phyloP scores from a whole-genome alignment of 2,888 invertebrate genomes.

The Apotomis capreana region DNA sequence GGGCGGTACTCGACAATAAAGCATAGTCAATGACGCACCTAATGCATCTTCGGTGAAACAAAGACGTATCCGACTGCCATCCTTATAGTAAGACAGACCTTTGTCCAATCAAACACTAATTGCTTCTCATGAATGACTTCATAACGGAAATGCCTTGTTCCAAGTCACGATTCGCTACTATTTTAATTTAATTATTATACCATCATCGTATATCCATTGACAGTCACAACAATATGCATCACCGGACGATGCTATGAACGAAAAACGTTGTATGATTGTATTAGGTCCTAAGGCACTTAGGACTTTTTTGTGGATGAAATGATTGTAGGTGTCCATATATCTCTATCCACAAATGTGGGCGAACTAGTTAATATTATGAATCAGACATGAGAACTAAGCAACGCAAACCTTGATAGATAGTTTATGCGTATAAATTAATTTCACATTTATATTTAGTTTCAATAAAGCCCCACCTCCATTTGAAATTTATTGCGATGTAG shows the following conservation, averaged over 20 bases:
- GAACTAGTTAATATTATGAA: slow-evolving; percentile 40
- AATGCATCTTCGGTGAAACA: slow-evolving; percentile 47
- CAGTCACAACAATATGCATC: slow-evolving; percentile 36
- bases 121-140: slow-evolving; percentile 52
- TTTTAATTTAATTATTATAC: slow-evolving; percentile 35
- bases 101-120: background rate
- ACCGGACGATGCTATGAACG: background rate
- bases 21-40: slow-evolving; percentile 42
- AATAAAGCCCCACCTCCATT: slow-evolving; percentile 32
- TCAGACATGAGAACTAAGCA: slow-evolving; percentile 34
- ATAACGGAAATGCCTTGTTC: slow-evolving; percentile 56
- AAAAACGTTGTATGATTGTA: background rate
- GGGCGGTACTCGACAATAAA: slow-evolving; percentile 51
- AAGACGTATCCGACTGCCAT: background rate
- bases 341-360: slow-evolving; percentile 32
- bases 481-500: slow-evolving; percentile 28
- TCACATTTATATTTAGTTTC: slow-evolving; percentile 34
- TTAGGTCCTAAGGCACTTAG: background rate
- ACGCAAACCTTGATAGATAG: slow-evolving; percentile 19
- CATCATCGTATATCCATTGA: slow-evolving; percentile 17
- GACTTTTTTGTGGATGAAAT: background rate
- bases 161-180: slow-evolving; percentile 51
- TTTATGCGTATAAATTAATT: slow-evolving; percentile 37
- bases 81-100: background rate
- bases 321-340: slow-evolving; percentile 24